phyloP scores from a whole-genome alignment of 2,113 vertebrate genomes.

The Sardina pilchardus region DNA sequence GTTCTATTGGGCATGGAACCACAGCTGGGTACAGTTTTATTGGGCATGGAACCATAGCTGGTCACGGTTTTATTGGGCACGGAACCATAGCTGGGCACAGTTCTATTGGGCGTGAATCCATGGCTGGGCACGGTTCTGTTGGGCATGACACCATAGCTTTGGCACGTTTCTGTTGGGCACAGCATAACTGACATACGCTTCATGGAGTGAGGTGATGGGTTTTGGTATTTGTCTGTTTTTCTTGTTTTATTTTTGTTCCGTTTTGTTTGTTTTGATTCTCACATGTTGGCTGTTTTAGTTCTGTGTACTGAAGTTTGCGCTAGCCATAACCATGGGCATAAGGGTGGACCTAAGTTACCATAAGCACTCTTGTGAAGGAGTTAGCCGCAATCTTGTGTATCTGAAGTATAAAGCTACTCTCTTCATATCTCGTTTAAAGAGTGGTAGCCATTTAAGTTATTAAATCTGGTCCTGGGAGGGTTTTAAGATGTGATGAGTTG shows the following conservation, averaged over 20 bases:
- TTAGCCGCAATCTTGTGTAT: neutral
- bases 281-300: neutral
- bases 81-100: neutral
- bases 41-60: too few relatives aligned
- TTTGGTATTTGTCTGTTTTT: neutral
- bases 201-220: neutral
- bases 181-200: neutral
- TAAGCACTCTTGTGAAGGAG: neutral
- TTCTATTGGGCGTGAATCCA: neutral
- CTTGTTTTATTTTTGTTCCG: neutral
- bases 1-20: neutral
- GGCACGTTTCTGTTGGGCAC: neutral
- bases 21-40: neutral
- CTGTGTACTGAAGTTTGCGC: neutral
- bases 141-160: too few relatives aligned
- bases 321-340: neutral
- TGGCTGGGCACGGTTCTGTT: neutral
- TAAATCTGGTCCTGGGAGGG: neutral
- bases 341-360: neutral
- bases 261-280: neutral
- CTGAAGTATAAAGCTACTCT: neutral
- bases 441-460: neutral
- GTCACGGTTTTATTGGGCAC: too few relatives aligned
- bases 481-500: neutral
- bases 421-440: neutral